These are phyloP conservation scores for Ctenosaura bakeri DNA, from an alignment of 2,797 vertebrate genomes.

Conservation along the genomic window DNA sequence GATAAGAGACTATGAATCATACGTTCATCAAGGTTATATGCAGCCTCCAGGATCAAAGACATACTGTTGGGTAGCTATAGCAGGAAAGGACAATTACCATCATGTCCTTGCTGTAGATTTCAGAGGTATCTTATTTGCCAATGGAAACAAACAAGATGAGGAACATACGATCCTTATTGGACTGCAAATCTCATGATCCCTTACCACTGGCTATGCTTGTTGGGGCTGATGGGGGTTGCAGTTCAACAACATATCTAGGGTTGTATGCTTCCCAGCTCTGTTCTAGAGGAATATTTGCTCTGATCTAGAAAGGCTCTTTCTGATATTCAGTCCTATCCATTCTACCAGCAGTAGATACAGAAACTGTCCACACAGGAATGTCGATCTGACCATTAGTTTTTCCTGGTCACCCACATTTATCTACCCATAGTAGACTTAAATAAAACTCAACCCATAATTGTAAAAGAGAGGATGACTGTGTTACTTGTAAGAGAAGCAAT, in stretches of 20 bases:
- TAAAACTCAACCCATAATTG: neutral
- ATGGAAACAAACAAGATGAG: neutral
- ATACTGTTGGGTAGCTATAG: neutral
- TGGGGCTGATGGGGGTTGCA: neutral
- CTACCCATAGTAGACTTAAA: neutral
- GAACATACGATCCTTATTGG: neutral
- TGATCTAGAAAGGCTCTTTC: neutral
- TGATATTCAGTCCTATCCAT: neutral
- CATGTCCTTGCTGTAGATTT: neutral
- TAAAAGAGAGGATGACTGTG: conserved; percentile 40
- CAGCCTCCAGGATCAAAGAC: neutral
- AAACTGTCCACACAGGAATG: neutral
- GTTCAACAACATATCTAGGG: neutral
- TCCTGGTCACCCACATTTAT: neutral
- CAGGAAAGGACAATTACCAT: neutral
- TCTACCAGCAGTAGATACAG: neutral
- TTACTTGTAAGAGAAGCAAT: conserved; percentile 57
- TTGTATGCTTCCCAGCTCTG: neutral
- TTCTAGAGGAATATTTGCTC: neutral
- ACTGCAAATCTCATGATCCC: neutral
- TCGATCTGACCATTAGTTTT: neutral
- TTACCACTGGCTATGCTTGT: neutral
- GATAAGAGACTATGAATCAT: neutral
- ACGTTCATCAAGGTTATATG: neutral
- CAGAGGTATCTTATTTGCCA: neutral